Evolutionary conservation across 2,797 vertebrate genomes (phyloP).

Genomic region (Acanthurus tractus): DNA sequence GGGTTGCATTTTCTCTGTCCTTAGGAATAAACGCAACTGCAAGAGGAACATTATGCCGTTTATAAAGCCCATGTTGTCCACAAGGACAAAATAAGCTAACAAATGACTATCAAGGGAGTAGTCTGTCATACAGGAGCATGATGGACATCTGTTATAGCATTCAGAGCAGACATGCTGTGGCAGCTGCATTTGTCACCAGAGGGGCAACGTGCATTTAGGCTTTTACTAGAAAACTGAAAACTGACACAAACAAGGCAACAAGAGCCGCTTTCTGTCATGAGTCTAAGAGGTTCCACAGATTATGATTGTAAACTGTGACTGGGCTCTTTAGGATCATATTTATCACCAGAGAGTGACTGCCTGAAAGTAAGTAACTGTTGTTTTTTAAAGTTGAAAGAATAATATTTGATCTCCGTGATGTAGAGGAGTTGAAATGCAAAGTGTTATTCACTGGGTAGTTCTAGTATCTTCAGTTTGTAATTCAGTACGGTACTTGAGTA

Average conservation of each 20-base stretch:
- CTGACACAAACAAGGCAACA: background rate
- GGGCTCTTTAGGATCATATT: background rate
- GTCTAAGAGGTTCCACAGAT: slow-evolving; percentile 8
- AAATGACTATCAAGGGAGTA: background rate
- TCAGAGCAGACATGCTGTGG: slow-evolving; percentile 8
- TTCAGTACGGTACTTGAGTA: background rate
- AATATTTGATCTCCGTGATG: background rate
- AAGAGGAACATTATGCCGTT: background rate
- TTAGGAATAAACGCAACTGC: background rate
- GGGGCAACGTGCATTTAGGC: slow-evolving; percentile 21
- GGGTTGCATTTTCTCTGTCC: background rate
- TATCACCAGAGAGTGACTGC: too few relatives aligned
- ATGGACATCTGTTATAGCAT: background rate
- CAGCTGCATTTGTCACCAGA: background rate
- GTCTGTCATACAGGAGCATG: background rate
- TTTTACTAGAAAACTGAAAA: slow-evolving; percentile 25
- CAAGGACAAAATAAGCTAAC: background rate
- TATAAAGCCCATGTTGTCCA: background rate
- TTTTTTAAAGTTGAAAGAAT: too few relatives aligned
- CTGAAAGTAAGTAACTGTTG: too few relatives aligned
- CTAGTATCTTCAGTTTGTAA: background rate
- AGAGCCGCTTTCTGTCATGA: slow-evolving; percentile 11
- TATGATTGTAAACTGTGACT: slow-evolving; percentile 7
- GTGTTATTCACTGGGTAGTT: too few relatives aligned
- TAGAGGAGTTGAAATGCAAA: background rate